Evolutionary conservation across 2,113 vertebrate genomes (phyloP), one percentile per base, ranked within the genome.

Genomic region (Oryzias javanicus): DNA sequence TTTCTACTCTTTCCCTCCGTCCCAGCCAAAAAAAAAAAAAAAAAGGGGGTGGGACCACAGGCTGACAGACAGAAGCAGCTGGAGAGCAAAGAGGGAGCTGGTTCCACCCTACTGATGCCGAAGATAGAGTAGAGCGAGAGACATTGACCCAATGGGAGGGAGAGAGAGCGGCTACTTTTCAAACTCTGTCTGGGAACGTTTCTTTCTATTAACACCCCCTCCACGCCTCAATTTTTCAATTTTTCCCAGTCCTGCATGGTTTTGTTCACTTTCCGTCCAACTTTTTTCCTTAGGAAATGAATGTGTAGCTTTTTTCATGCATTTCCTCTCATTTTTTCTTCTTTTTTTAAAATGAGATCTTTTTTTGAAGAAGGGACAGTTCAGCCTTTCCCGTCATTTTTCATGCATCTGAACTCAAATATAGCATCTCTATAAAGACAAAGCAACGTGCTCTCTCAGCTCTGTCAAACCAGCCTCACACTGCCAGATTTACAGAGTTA

Each of bases 11-110:
- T 42, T 56, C 70, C 76, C 76, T 78, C 56, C 24, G 63, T 80
- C 80, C 82, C 59, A 83, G 75, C 80, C 82, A 85, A 79, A 5
- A 27, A 22, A 44, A 72, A 82, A 85, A 79, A 5, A 27, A 22
- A 44, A 72, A 82, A 73, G 80, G 78, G 78, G 86, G 74, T 65
- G 84, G 79, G 75, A 68, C 25, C 57, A 57, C 2, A 48, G 76
- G 50, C 47, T 88, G 88, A 86, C 73, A 83, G 84, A 80, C 78
- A 83, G 78, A 80, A 53, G 70, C 86, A 86, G 85, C 86, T 88
- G 84, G 81, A 70, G 84, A 62, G 73, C 49, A 79, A 65, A 75
- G 60, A 78, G 67, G 68, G 62, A 68, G 52, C 61, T 76, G 62
- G 72, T 79, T 80, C 83, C 82, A 71, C 85, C 76, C 82, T 51